Evolutionary conservation across 2,888 invertebrate genomes (phyloP).

Genomic region (Camptogramma bilineatum): DNA sequence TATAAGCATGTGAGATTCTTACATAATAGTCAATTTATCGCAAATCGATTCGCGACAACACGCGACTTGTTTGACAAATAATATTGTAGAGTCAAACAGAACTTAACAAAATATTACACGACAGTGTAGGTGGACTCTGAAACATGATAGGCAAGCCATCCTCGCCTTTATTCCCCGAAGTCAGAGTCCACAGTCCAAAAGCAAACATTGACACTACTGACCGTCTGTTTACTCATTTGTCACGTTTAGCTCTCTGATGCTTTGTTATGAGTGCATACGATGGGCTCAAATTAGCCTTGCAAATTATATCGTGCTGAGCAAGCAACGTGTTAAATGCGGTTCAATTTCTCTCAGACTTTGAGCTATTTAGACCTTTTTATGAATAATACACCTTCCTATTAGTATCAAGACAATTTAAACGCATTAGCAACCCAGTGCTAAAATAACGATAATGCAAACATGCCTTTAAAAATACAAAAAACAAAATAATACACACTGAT

Average conservation of each 20-base stretch:
- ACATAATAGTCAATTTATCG: not conserved
- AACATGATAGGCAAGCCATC: constrained; percentile 11
- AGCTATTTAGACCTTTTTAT: not conserved
- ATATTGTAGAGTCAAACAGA: not conserved
- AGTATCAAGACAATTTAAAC: not conserved
- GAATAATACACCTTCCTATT: not conserved
- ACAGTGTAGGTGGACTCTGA: constrained; percentile 7
- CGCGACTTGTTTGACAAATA: not conserved
- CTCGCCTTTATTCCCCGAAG: constrained; percentile 7
- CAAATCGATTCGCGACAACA: not conserved
- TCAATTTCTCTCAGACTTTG: constrained; percentile 2
- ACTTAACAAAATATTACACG: not conserved
- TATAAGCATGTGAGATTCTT: not conserved
- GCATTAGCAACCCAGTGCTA: not conserved
- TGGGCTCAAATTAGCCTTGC: constrained; percentile 22
- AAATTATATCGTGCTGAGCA: constrained; percentile 22
- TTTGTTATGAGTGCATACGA: constrained; percentile 28
- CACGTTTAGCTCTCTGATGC: constrained; percentile 36
- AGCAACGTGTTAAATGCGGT: constrained; percentile 16
- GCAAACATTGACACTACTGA: constrained; percentile 29
- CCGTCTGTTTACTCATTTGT: constrained; percentile 33
- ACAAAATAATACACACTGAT: too few species aligned
- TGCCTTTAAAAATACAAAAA: too few species aligned
- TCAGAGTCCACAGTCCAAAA: constrained; percentile 22
- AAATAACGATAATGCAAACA: not conserved